Conservation (phyloP, 2,888 invertebrate genomes). For the Drosophila tanythrix region DNA sequence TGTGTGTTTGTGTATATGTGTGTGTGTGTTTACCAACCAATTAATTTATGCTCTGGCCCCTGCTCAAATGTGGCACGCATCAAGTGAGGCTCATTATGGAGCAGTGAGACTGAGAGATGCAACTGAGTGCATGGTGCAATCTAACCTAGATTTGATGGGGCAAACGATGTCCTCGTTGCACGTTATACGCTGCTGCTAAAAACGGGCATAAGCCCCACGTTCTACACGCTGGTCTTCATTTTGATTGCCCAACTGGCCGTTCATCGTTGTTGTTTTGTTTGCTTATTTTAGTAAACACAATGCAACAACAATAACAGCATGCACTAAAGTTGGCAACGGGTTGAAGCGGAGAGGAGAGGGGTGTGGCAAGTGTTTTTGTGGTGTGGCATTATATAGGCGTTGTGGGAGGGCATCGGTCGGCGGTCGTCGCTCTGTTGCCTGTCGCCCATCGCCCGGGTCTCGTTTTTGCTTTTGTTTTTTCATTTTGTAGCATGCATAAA, state of each 20-base stretch:
- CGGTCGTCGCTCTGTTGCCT: conserved; percentile 25
- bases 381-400: conserved; percentile 36
- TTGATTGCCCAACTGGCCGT: conserved; percentile 41
- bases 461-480: conserved; percentile 33
- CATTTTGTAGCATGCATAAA: conserved; percentile 56
- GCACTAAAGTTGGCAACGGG: background rate
- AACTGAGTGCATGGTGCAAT: conserved; percentile 45
- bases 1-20: conserved; percentile 8
- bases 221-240: conserved; percentile 41
- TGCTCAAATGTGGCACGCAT: conserved; percentile 53
- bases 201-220: conserved; percentile 53
- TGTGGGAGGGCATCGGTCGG: conserved; percentile 32
- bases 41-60: conserved; percentile 61
- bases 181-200: conserved; percentile 36
- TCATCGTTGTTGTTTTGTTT: conserved; percentile 34
- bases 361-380: conserved; percentile 37
- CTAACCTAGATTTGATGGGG: conserved; percentile 63
- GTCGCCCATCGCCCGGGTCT: conserved; percentile 15
- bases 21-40: conserved; percentile 43
- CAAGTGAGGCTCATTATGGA: conserved; percentile 54
- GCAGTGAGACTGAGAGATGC: conserved; percentile 1
- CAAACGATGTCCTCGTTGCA: conserved; percentile 46
- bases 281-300: conserved; percentile 63
- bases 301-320: conserved; percentile 33
- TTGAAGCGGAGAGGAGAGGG: background rate